Conservation (phyloP, 1,140 invertebrate genomes). For the Druon quercuslanigerum region DNA sequence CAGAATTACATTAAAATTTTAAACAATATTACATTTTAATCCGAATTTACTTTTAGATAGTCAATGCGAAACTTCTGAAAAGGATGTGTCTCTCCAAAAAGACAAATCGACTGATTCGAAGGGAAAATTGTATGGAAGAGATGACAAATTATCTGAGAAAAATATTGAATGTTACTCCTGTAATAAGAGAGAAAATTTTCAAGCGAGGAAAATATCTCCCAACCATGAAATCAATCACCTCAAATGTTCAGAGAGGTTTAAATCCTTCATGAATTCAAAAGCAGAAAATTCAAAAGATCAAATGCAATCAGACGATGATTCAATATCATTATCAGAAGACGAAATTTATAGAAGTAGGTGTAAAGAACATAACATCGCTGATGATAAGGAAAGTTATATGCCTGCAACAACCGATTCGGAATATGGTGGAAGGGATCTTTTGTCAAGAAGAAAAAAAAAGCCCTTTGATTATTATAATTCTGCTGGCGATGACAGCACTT, state of each 20-base stretch:
- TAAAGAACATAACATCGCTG: neutral
- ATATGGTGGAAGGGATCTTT: neutral
- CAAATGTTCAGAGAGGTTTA: neutral
- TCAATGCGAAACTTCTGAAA: too few species aligned
- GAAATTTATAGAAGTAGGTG: slow-evolving; percentile 16
- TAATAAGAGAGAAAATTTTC: neutral
- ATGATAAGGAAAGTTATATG: slow-evolving; percentile 15
- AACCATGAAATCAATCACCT: neutral
- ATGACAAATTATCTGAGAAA: neutral
- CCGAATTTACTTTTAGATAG: too few species aligned
- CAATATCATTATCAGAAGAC: neutral
- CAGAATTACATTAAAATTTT: too few species aligned
- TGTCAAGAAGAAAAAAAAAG: neutral
- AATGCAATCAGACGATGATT: neutral
- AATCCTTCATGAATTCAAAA: neutral
- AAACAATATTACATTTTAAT: too few species aligned
- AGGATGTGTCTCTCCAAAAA: neutral
- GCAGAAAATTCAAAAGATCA: neutral
- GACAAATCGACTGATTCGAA: neutral
- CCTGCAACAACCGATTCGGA: slow-evolving; percentile 16
- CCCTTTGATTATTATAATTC: neutral
- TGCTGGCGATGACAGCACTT: neutral
- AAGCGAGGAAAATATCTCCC: neutral
- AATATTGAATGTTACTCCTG: neutral
- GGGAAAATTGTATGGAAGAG: neutral